phyloP scores from a whole-genome alignment of 1,140 invertebrate species.

The Ceratosolen fusciceps region DNA sequence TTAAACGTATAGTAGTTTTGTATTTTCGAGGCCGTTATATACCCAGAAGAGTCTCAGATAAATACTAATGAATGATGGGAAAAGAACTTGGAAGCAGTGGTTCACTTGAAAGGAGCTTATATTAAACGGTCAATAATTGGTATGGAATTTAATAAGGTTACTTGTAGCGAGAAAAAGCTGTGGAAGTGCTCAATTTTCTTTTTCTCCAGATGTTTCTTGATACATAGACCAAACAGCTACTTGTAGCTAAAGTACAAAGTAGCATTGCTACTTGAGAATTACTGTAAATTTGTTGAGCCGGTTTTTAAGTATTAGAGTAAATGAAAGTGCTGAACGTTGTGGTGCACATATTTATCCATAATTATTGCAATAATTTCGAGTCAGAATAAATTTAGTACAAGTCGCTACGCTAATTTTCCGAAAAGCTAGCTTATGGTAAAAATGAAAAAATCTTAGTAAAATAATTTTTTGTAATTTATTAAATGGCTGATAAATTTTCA shows the following conservation, averaged over 20 bases:
- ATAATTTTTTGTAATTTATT: no score
- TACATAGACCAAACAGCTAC: neutral
- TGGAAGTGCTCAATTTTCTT: neutral
- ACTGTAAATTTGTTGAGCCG: constrained; percentile 52
- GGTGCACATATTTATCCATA: no score
- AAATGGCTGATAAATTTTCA: no score
- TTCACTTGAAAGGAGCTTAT: neutral
- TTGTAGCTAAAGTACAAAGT: neutral
- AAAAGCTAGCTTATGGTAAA: no score
- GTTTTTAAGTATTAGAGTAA: constrained; percentile 52
- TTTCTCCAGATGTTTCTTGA: neutral
- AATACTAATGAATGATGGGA: neutral
- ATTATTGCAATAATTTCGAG: no score
- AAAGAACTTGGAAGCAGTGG: neutral
- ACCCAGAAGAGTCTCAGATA: neutral
- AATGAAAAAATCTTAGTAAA: no score
- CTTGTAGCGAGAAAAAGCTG: neutral
- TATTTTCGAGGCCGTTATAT: neutral
- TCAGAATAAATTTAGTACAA: no score
- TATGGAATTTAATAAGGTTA: neutral
- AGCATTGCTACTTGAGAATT: neutral
- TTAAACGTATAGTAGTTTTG: no score
- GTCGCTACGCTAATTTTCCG: no score
- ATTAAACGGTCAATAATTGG: neutral
- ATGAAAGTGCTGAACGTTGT: constrained; percentile 47